phyloP scores from a whole-genome alignment of 2,888 invertebrate genomes.

The Orthonychiurus folsomi region DNA sequence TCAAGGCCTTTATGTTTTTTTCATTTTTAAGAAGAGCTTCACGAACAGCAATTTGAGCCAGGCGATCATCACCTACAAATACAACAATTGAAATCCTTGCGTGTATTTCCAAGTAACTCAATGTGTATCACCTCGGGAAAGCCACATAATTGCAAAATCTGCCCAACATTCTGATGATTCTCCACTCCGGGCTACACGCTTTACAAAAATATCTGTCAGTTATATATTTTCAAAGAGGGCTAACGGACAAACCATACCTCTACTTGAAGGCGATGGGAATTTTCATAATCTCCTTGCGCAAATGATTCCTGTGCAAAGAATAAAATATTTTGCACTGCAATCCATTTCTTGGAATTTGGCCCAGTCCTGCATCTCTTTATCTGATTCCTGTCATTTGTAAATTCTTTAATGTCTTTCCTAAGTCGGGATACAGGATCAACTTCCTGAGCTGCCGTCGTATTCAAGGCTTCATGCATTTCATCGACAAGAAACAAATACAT shows the following conservation, averaged over 20 bases:
- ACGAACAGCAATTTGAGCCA: constrained; percentile 30
- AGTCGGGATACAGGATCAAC: no score
- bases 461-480: constrained; percentile 28
- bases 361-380: no score
- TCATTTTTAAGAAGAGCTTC: constrained; percentile 32
- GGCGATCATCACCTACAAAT: constrained; percentile 21
- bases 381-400: no score
- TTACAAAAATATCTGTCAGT: constrained; percentile 4
- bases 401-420: no score
- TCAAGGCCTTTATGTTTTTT: constrained; percentile 23
- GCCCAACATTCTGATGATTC: constrained; percentile 24
- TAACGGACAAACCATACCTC: no score
- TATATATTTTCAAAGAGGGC: no score
- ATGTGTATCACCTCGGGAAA: constrained; percentile 17
- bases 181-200: constrained; percentile 8
- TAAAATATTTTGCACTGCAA: no score
- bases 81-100: neutral
- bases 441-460: constrained; percentile 20
- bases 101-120: neutral
- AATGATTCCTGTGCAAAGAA: constrained; percentile 32
- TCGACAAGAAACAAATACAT: constrained; percentile 30
- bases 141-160: constrained; percentile 35
- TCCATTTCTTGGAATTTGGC: no score
- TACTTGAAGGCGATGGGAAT: constrained; percentile 32
- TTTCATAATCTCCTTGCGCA: constrained; percentile 31